These are phyloP conservation scores for Oriolus oriolus DNA, from an alignment of 2,113 vertebrate genomes.

Conservation along the genomic window DNA sequence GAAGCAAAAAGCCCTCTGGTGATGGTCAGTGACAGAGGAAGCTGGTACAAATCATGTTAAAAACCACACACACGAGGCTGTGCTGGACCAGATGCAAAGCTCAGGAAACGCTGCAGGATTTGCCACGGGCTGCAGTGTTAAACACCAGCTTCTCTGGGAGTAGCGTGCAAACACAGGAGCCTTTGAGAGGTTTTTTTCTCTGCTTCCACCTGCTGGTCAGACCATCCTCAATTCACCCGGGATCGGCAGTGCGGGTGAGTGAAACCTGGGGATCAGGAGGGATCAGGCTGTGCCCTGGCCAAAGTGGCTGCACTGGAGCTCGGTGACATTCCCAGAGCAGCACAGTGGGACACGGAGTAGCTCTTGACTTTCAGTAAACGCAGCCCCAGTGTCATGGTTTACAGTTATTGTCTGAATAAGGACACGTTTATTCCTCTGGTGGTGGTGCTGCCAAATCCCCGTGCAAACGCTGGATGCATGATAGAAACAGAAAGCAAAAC, in stretches of 20 bases:
- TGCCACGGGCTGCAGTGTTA: not conserved
- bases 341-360: fast-evolving
- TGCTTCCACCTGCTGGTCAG: slow-evolving; percentile 56
- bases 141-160: not conserved
- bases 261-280: fast-evolving
- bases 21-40: not conserved
- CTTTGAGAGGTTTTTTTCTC: not conserved
- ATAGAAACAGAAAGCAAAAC: not conserved
- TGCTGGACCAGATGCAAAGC: not conserved
- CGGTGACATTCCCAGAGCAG: not conserved
- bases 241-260: not conserved
- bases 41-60: not conserved
- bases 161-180: not conserved
- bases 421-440: not conserved
- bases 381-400: fast-evolving
- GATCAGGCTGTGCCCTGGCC: not conserved
- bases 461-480: fast-evolving
- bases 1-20: not conserved
- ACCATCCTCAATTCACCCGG: fast-evolving
- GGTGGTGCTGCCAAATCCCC: not conserved
- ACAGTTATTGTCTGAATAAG: not conserved
- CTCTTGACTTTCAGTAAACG: fast-evolving
- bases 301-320: fast-evolving
- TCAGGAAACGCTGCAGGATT: not conserved
- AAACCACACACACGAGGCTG: not conserved